Evolutionary conservation across 1,140 invertebrate genomes (phyloP).

Genomic region (Formica selysi): DNA sequence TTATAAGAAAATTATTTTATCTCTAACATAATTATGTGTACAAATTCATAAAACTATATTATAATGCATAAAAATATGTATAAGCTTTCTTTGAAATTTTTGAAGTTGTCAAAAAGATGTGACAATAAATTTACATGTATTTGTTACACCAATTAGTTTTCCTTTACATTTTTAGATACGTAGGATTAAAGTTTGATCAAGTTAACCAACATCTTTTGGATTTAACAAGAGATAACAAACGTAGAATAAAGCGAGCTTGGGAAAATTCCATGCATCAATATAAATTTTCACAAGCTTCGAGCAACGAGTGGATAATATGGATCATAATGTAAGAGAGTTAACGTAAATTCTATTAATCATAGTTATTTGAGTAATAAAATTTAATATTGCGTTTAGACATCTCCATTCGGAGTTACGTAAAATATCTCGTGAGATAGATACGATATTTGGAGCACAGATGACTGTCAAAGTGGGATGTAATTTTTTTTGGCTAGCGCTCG

Average conservation of each 20-base stretch:
- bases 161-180: not conserved
- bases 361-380: not conserved
- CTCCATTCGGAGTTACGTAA: conserved; percentile 19
- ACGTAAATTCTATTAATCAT: not conserved
- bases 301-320: not conserved
- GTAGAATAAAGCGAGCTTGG: not conserved
- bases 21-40: not conserved
- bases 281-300: not conserved
- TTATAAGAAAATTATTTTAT: too few species aligned
- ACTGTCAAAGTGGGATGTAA: conserved; percentile 5
- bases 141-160: not conserved
- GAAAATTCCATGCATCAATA: not conserved
- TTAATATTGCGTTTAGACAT: conserved; percentile 17
- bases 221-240: not conserved
- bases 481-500: not conserved
- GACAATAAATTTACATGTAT: too few species aligned
- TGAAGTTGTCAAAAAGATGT: too few species aligned
- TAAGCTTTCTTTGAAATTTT: not conserved
- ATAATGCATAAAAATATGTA: not conserved
- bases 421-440: conserved; percentile 4
- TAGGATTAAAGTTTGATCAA: conserved; percentile 17
- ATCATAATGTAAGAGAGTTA: not conserved
- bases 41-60: not conserved
- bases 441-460: conserved; percentile 21
- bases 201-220: conserved; percentile 1